Base-by-base conservation (phyloP, 2,888 invertebrate species). In the Drosophila acutilabella region DNA sequence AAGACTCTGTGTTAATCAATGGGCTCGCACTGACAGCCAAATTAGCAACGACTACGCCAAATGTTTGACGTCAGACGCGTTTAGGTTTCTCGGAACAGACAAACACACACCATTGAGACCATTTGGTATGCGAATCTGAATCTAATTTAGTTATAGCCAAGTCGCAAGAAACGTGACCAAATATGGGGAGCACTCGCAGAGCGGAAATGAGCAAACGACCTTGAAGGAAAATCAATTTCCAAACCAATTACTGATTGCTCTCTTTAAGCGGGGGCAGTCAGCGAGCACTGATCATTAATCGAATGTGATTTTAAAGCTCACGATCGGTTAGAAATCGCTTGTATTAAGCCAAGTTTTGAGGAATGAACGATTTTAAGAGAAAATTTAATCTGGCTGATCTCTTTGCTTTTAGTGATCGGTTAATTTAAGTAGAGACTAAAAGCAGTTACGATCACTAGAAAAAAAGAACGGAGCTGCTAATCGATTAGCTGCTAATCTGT, bases 21-120 rank as follows among this genome's bases (percentile, higher is more conserved):
- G 81, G 78, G 45, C 67, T 47, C 54, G 54, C 64, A 52, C 73
- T 70, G 73, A 71, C 81, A 71, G 76, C 77, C 66, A 74, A 83
- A 83, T 88, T 85, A 88, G 88, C 88, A 62, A 54, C 76, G 76
- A 59, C 64, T 60, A 71, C 64, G 58, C 57, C 64, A 71, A 68
- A 78, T 54, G 81, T 71, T 86, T 89, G 89, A 84, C 89, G 83
- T 84, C 89, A 84, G 78, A 56, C 14, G 44, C 62, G 52, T 68
- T 67, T 57, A 16, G 62, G 52, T 65, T 81, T 81, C 68, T 71
- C 42, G 70, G 66, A 61, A 59, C 14, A 57, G 41, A 62, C 36
- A 45, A 56, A 26, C 13, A 30, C 33, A 16, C 16, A 26, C 42
- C 56, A 48, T 40, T 1, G 13, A 7, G 30, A 30, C 30, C 30